Base-by-base conservation (phyloP, 35 echinoderm and acorn worm species). In the Strongylocentrotus purpuratus region DNA sequence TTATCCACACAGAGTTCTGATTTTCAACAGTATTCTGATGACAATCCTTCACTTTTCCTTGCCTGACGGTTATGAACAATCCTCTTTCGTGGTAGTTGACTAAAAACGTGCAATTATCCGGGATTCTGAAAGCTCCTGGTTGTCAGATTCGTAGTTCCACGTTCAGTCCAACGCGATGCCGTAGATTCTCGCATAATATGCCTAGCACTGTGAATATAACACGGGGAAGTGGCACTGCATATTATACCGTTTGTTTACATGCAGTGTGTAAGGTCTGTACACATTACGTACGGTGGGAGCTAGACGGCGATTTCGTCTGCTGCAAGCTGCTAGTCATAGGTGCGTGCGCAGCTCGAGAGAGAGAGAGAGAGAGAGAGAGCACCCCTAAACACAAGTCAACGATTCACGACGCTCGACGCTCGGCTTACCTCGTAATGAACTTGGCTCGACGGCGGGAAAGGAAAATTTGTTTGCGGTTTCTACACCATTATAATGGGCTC, bases 211-310 rank as follows among this genome's bases (percentile, higher is more conserved):
- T n/a, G 65, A 78, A 78, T 78, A 78, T 28, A 22, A 78, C 65
- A 28, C 1, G 20, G 6, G 18, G 28, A 78, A 28, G 65, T 78
- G 65, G 65, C 65, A 78, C 20, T 78, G 87, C 20, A 46, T 89
- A 89, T 45, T 89, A 46, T 33, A 89, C 87, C 87, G 32, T 89
- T 89, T 89, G 87, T 89, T 89, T 89, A 89, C 87, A 89, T 89
- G 45, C 87, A 89, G 33, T 89, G 87, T 89, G 87, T 89, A 46
- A 12, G 12, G 87, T 89, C 87, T 89, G 87, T 31, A 89, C 87
- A 89, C 87, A 89, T 18, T 89, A 46, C 45, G 20, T 33, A 89
- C 87, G 87, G 87, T 17, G 33, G 87, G 65, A 59, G 11, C 52
- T 11, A 11, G 25, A 18, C 45, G n/a, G 33, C 87, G 12, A 35